Percentiles rank a stretch among this genome's conserved stretches.
Conservation (phyloP, 2,113 vertebrate genomes). For the Tachuris rubrigastra region DNA sequence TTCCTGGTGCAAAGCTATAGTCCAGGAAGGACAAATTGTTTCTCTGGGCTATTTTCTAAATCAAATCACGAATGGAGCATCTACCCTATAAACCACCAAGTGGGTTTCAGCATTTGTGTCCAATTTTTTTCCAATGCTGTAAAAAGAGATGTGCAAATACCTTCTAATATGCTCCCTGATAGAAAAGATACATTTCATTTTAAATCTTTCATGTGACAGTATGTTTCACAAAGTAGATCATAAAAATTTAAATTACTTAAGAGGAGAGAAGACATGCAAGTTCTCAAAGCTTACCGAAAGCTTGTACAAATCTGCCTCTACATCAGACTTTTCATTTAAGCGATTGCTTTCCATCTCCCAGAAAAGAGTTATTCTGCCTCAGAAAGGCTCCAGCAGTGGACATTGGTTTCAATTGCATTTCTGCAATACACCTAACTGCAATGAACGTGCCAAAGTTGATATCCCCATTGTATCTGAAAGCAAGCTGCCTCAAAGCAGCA, state of each 20-base stretch:
- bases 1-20: background rate
- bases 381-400: background rate
- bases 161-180: background rate
- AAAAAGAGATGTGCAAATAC: background rate
- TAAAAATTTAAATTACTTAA: background rate
- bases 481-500: background rate
- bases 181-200: background rate
- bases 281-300: background rate
- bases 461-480: background rate
- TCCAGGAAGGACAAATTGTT: background rate
- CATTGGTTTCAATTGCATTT: background rate
- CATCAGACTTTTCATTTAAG: background rate
- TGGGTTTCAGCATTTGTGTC: background rate
- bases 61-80: background rate
- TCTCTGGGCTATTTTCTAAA: background rate
- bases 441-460: background rate
- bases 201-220: slow-evolving; percentile 1
- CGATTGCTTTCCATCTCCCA: background rate
- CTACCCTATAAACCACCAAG: background rate
- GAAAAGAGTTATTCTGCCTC: background rate
- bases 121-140: background rate
- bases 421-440: background rate
- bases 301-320: background rate
- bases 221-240: background rate
- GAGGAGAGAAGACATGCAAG: background rate